Percentiles rank a stretch among this genome's conserved stretches.
Evolutionary conservation across 2,888 invertebrate species (phyloP).

Genomic region (Polydrusus cervinus): DNA sequence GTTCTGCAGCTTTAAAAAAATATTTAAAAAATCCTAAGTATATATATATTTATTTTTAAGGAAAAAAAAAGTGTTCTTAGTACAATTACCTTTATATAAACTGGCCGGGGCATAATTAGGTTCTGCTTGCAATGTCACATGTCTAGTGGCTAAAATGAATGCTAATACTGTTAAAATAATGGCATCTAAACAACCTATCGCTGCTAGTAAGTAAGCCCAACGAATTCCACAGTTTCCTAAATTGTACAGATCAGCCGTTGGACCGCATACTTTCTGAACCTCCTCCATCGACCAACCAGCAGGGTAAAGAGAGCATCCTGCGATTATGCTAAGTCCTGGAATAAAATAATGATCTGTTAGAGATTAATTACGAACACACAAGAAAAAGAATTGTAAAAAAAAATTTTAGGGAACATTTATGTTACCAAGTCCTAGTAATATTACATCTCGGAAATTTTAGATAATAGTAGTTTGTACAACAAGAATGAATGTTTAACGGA

Average conservation of each 20-base stretch:
- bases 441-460: too few species aligned
- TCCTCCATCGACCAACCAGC: constrained; percentile 91
- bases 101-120: constrained; percentile 81
- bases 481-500: too few species aligned
- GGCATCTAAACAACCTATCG: constrained; percentile 91
- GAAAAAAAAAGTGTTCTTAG: too few species aligned
- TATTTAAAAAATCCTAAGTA: too few species aligned
- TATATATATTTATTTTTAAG: too few species aligned
- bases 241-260: constrained; percentile 82
- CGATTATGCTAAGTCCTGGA: constrained; percentile 89
- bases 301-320: constrained; percentile 91
- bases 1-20: too few species aligned
- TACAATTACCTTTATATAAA: constrained; percentile 66
- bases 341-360: constrained; percentile 58
- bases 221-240: constrained; percentile 90
- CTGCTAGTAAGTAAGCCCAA: constrained; percentile 95
- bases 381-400: too few species aligned
- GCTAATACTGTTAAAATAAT: constrained; percentile 90
- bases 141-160: constrained; percentile 93
- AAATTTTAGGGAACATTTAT: too few species aligned
- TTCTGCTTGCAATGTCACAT: constrained; percentile 89
- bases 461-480: too few species aligned
- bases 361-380: too few species aligned
- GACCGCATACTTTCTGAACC: constrained; percentile 89
- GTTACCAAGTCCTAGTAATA: too few species aligned